Conservation (phyloP, 1,140 invertebrate genomes). For the Apocrypta bakeri region DNA sequence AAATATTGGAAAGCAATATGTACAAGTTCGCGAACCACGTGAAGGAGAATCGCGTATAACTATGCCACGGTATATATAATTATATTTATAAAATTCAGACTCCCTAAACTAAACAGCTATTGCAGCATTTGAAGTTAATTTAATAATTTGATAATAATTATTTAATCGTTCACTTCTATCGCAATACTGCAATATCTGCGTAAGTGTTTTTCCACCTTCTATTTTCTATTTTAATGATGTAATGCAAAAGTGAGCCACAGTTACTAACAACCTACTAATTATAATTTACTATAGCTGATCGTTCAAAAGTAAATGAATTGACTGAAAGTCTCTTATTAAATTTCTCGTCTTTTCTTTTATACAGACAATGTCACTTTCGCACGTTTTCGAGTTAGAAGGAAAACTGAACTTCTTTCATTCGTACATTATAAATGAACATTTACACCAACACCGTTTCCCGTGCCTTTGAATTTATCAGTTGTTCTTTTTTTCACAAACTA, state of each 20-base stretch:
- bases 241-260: neutral
- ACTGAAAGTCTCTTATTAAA: too few relatives aligned
- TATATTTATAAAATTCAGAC: neutral
- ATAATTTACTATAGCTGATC: neutral
- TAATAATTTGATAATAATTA: neutral
- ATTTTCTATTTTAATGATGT: neutral
- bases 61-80: slow-evolving; percentile 8
- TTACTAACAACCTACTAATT: neutral
- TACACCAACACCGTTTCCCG: neutral
- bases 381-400: neutral
- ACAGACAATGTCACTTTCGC: neutral
- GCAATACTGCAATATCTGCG: neutral
- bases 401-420: neutral
- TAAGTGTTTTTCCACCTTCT: neutral
- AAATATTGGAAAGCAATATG: slow-evolving; percentile 5
- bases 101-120: neutral
- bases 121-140: neutral
- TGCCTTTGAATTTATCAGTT: neutral
- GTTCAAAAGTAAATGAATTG: too few relatives aligned
- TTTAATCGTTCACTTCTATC: neutral
- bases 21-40: neutral
- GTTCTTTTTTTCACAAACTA: neutral
- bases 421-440: neutral
- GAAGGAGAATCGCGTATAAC: neutral
- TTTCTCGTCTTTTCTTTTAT: too few relatives aligned